phyloP scores from a whole-genome alignment of 2,797 vertebrate species.

The Rhinella marina region DNA sequence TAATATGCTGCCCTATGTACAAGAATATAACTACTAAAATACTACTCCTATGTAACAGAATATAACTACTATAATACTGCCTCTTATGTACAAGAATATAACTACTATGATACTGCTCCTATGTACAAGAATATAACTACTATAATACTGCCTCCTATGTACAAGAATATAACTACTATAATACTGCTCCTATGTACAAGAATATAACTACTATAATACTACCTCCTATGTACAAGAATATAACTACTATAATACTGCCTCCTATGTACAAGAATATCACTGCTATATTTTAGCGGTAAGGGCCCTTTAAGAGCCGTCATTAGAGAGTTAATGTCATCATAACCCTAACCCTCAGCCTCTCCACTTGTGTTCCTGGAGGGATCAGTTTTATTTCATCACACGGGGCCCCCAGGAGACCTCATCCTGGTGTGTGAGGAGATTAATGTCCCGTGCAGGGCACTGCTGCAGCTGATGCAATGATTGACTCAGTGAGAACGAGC shows the following conservation, averaged over 20 bases:
- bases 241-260: background rate
- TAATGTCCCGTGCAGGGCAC: constrained; percentile 23
- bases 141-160: background rate
- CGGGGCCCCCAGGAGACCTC: constrained; percentile 12
- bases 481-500: background rate
- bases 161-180: background rate
- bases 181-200: background rate
- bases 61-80: constrained; percentile 1
- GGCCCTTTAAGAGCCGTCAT: background rate
- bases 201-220: background rate
- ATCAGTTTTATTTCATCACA: constrained; percentile 25
- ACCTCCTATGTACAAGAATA: background rate
- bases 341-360: background rate
- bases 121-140: background rate
- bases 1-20: background rate
- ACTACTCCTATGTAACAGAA: background rate
- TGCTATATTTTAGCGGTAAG: background rate
- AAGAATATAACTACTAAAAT: background rate
- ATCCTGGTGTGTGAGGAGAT: background rate
- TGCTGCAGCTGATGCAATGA: constrained; percentile 46
- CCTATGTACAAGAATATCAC: background rate
- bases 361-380: background rate
- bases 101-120: background rate
- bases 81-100: background rate
- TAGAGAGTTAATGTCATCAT: background rate